Conservation (phyloP, 2,113 vertebrate genomes). For the Larimichthys crocea region DNA sequence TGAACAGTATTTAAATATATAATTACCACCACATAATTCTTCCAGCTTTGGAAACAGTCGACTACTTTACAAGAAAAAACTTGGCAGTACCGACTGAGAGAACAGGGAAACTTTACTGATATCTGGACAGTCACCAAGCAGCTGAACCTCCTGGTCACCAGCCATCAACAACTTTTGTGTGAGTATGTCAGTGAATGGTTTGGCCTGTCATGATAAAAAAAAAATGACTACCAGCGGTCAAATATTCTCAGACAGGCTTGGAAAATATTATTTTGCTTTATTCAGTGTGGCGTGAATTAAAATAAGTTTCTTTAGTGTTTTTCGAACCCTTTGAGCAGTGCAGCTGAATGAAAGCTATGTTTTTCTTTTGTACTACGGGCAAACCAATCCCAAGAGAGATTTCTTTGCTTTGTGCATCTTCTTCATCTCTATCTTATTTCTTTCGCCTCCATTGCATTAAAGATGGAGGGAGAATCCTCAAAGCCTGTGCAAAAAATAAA, state of each 20-base stretch:
- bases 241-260: too few species aligned
- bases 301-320: background rate
- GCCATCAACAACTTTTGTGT: slow-evolving; percentile 14
- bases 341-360: background rate
- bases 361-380: background rate
- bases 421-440: background rate
- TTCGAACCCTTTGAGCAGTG: background rate
- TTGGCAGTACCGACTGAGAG: background rate
- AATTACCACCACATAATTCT: background rate
- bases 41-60: background rate
- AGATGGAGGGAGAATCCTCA: background rate
- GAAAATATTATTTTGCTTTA: too few species aligned
- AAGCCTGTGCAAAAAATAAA: background rate
- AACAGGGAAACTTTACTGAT: background rate
- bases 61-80: background rate
- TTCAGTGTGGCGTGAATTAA: too few species aligned
- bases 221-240: too few species aligned
- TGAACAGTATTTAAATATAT: too few species aligned
- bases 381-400: background rate
- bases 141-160: slow-evolving; percentile 28
- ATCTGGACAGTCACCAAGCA: slow-evolving; percentile 10
- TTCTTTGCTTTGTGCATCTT: background rate
- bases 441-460: background rate
- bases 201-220: background rate
- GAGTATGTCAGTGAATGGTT: slow-evolving; percentile 1